Evolutionary conservation across 1,140 invertebrate genomes (phyloP), one percentile per base, ranked within the genome.

Genomic region (Idris sp.): DNA sequence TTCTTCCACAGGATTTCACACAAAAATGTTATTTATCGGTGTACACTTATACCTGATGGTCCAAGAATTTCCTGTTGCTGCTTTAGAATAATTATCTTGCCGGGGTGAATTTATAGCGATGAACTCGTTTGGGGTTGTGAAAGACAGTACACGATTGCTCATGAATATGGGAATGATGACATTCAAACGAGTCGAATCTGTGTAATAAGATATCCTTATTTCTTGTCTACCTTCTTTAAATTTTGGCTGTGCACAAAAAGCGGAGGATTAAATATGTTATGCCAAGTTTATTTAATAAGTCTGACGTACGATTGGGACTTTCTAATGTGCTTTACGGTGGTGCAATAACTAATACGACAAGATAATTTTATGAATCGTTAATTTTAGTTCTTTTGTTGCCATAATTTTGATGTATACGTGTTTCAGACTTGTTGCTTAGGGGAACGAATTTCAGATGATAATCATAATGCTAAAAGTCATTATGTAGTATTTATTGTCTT

Each of bases 21-120:
- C 78, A 83, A 84, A 81, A 85, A 81, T 83, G 71, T 80, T 84
- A 85, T 85, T 85, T 86, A 85, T 83, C 71, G 61, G 73, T 22
- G 6, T 74, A 76, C 85, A 83, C 79, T 83, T 84, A 76, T 86
- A 83, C 79, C 83, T 84, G 61, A 58, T 26, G 59, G 46, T 69
- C 58, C 13, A 59, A 46, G 54, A 62, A 76, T 76, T 53, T 67
- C 30, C 51, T 59, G 68, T 31, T 68, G 59, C 64, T 44, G 75
- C 46, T 49, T n/a, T 62, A 36, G 71, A 85, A 76, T 84, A 84
- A 87, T 85, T 86, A 80, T 74, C 77, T 81, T 71, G 77, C 80
- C 62, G 28, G 56, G 54, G 41, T 69, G 48, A 83, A 86, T 85
- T 86, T 84, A 86, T 83, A 61, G 74, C 44, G 48, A 41, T 58